phyloP scores from a whole-genome alignment of 2,113 vertebrate genomes.

The Castor canadensis region DNA sequence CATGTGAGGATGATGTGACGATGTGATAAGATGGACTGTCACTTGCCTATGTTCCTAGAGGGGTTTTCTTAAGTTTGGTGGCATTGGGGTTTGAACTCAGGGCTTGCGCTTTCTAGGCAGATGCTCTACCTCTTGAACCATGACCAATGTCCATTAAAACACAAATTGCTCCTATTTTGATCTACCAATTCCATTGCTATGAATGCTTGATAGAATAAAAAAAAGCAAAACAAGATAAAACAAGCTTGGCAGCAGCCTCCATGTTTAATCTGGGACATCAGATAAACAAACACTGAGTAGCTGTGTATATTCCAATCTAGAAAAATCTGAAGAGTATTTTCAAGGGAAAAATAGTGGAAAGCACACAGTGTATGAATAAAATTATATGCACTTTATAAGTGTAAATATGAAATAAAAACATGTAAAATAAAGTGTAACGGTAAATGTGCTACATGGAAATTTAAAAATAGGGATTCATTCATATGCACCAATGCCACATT shows the following conservation, averaged over 20 bases:
- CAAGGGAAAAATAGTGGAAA: not conserved
- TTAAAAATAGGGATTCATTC: not conserved
- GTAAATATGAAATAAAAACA: not conserved
- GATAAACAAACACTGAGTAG: not conserved
- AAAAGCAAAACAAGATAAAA: not conserved
- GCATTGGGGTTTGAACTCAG: too few species aligned
- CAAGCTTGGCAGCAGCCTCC: not conserved
- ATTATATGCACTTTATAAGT: not conserved
- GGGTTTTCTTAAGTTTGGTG: too few species aligned
- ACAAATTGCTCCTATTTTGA: not conserved
- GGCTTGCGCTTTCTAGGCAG: too few species aligned
- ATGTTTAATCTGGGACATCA: not conserved
- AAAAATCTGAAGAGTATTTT: not conserved
- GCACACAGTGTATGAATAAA: not conserved
- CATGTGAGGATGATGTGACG: too few species aligned
- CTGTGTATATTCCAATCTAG: not conserved
- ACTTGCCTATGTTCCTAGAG: too few species aligned
- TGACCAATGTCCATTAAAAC: not conserved
- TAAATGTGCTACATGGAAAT: not conserved
- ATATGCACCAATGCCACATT: not conserved
- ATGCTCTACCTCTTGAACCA: too few species aligned
- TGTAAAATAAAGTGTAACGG: not conserved
- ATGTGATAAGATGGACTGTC: not conserved
- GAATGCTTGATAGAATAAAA: not conserved
- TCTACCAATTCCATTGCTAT: not conserved